Evolutionary conservation across 2,113 vertebrate species (phyloP).

Genomic region (Podarcis cretensis): DNA sequence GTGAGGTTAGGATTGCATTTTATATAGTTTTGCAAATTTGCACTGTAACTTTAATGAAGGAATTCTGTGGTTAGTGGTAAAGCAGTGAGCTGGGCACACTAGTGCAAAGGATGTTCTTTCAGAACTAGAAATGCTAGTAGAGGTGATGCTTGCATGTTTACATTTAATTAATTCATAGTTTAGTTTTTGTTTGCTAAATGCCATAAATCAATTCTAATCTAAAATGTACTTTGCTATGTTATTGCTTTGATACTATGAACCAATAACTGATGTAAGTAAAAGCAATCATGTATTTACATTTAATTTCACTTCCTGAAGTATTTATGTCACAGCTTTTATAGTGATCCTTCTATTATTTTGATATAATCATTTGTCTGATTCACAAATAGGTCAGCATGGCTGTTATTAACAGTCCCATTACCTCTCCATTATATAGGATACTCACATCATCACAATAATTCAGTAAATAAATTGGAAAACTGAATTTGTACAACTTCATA

Average conservation of each 20-base stretch:
- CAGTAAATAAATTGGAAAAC: not conserved
- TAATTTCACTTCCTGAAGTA: not conserved
- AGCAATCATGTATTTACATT: not conserved
- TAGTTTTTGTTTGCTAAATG: not conserved
- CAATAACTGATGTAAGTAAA: not conserved
- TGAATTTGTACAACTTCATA: not conserved
- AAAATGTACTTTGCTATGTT: not conserved
- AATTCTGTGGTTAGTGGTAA: no score
- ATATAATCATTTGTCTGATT: not conserved
- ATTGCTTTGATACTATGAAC: not conserved
- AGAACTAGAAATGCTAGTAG: no score
- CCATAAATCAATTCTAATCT: not conserved
- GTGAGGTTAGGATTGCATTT: not conserved
- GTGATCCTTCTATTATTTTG: not conserved
- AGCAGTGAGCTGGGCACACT: no score
- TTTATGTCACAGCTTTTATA: not conserved
- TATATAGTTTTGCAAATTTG: not conserved
- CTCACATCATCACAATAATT: not conserved
- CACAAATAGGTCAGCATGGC: not conserved
- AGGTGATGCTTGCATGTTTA: not conserved
- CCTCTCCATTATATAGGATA: not conserved
- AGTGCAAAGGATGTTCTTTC: no score
- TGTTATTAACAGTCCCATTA: not conserved
- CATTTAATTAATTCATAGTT: not conserved
- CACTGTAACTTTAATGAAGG: not conserved